Percentiles rank a stretch among this genome's conserved stretches.
phyloP scores from a whole-genome alignment of 2,888 invertebrate species.

The Drosophila algonquin region DNA sequence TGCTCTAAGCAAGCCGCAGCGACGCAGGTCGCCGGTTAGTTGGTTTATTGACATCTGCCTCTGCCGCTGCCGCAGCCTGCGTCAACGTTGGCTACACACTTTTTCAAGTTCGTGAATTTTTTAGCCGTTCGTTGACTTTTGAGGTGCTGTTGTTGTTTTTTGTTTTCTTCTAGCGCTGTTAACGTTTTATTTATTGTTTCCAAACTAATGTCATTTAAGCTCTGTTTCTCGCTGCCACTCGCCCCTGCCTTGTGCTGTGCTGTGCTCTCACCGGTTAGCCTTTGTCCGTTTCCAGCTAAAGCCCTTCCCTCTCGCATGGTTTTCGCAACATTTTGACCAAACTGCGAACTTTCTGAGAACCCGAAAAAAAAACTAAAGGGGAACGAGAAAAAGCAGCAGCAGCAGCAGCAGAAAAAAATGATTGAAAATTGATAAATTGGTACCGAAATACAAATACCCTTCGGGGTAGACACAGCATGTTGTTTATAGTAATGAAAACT shows the following conservation, averaged over 20 bases:
- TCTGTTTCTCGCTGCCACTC: conserved; percentile 41
- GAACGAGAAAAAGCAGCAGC: neutral
- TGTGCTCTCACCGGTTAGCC: conserved; percentile 10
- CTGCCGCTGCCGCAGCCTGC: conserved; percentile 36
- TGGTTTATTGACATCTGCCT: conserved; percentile 75
- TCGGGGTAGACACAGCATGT: neutral
- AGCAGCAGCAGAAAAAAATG: neutral
- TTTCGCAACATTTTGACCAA: conserved; percentile 48
- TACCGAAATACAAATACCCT: neutral
- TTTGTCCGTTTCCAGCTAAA: conserved; percentile 26
- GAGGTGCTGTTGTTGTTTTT: conserved; percentile 8
- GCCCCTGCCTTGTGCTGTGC: conserved; percentile 1
- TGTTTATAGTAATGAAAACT: too few species aligned
- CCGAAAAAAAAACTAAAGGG: conserved; percentile 6
- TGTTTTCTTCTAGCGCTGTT: conserved; percentile 55
- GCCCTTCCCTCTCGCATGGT: conserved; percentile 22
- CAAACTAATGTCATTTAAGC: conserved; percentile 72
- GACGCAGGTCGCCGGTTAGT: conserved; percentile 60
- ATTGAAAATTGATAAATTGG: neutral
- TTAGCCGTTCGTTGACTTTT: conserved; percentile 78
- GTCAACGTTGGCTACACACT: conserved; percentile 33
- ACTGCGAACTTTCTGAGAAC: conserved; percentile 45
- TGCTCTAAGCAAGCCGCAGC: neutral
- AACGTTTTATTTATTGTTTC: conserved; percentile 60
- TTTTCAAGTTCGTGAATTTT: conserved; percentile 78